Conservation (phyloP, 1,140 invertebrate species). For the Macrobrachium rosenbergii region DNA sequence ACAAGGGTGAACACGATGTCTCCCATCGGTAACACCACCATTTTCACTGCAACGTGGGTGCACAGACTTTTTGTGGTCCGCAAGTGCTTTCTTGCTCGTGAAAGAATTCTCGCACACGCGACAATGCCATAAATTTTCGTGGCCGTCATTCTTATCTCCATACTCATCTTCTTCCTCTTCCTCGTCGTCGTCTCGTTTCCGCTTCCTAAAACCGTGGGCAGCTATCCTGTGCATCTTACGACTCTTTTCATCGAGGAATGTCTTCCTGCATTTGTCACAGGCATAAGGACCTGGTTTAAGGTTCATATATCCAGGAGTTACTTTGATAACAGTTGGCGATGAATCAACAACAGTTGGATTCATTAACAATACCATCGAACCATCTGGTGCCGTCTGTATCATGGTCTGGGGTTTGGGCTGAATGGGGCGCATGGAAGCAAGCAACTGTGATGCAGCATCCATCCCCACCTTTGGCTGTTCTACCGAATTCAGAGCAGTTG, state of each 20-base stretch:
- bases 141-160: constrained; percentile 10
- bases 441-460: constrained; percentile 24
- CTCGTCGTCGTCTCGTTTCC: constrained; percentile 26
- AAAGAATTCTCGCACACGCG: constrained; percentile 18
- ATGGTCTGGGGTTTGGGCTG: constrained; percentile 50
- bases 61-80: constrained; percentile 24
- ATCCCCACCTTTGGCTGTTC: not conserved
- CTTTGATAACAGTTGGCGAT: constrained; percentile 21
- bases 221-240: constrained; percentile 46
- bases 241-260: constrained; percentile 44
- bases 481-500: not conserved
- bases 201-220: constrained; percentile 27
- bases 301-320: constrained; percentile 40
- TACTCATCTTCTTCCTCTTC: constrained; percentile 3
- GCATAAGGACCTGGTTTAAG: constrained; percentile 35
- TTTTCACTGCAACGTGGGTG: not conserved
- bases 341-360: constrained; percentile 37
- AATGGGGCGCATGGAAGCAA: constrained; percentile 43
- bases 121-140: constrained; percentile 37
- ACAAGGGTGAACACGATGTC: constrained; percentile 22
- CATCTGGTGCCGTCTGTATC: constrained; percentile 46
- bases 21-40: constrained; percentile 5
- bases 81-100: constrained; percentile 6
- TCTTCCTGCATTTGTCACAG: constrained; percentile 41
- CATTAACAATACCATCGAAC: constrained; percentile 48